phyloP scores from a whole-genome alignment of 2,797 vertebrate species.

The Alcedo atthis region DNA sequence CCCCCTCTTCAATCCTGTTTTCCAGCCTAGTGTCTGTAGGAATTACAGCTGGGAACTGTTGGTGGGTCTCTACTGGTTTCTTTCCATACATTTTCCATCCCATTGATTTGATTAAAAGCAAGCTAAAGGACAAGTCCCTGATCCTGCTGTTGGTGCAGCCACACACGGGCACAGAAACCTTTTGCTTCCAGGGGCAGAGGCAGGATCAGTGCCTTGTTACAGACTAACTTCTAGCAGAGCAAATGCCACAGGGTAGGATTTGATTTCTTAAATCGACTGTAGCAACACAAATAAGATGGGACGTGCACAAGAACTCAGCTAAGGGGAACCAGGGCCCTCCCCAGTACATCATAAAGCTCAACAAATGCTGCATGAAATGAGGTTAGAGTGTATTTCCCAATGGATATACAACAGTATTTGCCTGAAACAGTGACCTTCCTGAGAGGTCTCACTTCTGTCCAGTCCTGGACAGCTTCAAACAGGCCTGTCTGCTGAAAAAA shows the following conservation, averaged over 20 bases:
- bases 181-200: background rate
- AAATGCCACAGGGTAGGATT: slow-evolving; percentile 4
- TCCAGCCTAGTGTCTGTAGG: too few species aligned
- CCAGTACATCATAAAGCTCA: slow-evolving; percentile 6
- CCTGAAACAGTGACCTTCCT: slow-evolving; percentile 32
- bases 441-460: slow-evolving; percentile 39
- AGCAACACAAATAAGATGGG: background rate
- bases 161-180: background rate
- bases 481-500: slow-evolving; percentile 37
- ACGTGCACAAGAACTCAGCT: background rate
- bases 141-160: background rate
- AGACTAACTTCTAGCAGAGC: slow-evolving; percentile 1
- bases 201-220: background rate
- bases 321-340: background rate
- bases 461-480: background rate
- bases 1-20: too few species aligned
- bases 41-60: background rate
- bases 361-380: slow-evolving; percentile 17
- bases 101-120: background rate
- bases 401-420: background rate
- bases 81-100: slow-evolving; percentile 17
- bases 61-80: background rate
- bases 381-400: slow-evolving; percentile 28
- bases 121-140: background rate
- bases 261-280: slow-evolving; percentile 4